phyloP scores from a whole-genome alignment of 2,113 vertebrate species.

The Cyanoramphus novaezelandiae region DNA sequence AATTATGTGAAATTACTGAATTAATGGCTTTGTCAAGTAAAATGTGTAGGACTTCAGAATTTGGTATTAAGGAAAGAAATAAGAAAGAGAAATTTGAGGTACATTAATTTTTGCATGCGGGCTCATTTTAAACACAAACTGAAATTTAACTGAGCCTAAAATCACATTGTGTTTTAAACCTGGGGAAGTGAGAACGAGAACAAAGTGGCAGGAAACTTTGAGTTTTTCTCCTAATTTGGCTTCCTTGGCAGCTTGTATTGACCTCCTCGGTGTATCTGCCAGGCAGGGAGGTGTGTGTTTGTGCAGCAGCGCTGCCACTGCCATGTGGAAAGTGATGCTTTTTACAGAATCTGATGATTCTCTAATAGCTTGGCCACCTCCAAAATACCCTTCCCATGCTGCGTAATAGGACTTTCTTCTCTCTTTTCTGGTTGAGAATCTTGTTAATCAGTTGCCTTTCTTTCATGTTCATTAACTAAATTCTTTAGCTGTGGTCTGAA shows the following conservation, averaged over 20 bases:
- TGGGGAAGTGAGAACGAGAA: not conserved
- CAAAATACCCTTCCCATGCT: not conserved
- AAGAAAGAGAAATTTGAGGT: slow-evolving; percentile 5
- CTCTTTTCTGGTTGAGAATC: not conserved
- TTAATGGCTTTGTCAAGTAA: slow-evolving; percentile 66
- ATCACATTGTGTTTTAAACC: not conserved
- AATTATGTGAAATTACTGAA: slow-evolving; percentile 69
- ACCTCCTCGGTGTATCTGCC: not conserved
- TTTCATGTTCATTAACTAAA: not conserved
- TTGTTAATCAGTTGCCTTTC: not conserved
- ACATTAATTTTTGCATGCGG: not conserved
- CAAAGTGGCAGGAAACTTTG: not conserved
- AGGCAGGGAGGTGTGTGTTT: not conserved
- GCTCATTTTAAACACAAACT: not conserved
- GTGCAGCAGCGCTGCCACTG: not conserved
- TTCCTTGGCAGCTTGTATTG: not conserved
- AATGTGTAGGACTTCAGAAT: slow-evolving; percentile 40
- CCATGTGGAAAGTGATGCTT: not conserved
- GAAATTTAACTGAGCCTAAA: not conserved
- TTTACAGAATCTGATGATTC: not conserved
- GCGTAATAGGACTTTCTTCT: not conserved
- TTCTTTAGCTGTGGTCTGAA: not conserved
- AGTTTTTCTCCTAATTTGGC: not conserved
- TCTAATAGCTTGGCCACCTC: not conserved
- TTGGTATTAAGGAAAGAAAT: slow-evolving; percentile 30